phyloP scores from a whole-genome alignment of 2,888 invertebrate species.

The Drosophila prolongata region DNA sequence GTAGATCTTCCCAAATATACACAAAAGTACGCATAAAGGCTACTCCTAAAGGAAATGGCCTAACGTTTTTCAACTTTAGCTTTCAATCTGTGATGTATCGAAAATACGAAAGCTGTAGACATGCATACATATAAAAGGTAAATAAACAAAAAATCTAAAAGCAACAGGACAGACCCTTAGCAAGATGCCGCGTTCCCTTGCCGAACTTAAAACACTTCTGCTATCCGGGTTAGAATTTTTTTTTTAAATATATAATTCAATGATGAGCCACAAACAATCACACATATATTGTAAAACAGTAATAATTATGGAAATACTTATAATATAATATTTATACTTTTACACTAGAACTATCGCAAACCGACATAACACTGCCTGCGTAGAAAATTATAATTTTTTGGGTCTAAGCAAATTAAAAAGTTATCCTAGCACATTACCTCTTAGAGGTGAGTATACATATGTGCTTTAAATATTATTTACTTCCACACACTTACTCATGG shows the following conservation, averaged over 20 bases:
- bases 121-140: constrained; percentile 8
- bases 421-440: neutral
- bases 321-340: too few relatives aligned
- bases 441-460: neutral
- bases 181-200: neutral
- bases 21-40: neutral
- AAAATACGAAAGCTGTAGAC: constrained; percentile 15
- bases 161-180: too few relatives aligned
- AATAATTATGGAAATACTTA: too few relatives aligned
- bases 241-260: too few relatives aligned
- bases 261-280: too few relatives aligned
- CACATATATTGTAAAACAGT: too few relatives aligned
- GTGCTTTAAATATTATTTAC: neutral
- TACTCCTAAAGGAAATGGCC: constrained; percentile 31
- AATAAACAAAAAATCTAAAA: constrained; percentile 4
- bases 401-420: neutral
- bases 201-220: neutral
- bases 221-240: too few relatives aligned
- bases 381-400: too few relatives aligned
- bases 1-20: constrained; percentile 5
- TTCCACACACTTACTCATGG: constrained; percentile 56
- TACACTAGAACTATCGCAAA: too few relatives aligned
- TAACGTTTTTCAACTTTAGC: constrained; percentile 40
- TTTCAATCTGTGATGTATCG: constrained; percentile 29
- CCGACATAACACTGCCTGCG: too few relatives aligned